Percentiles rank a stretch among this genome's conserved stretches.
These are phyloP conservation scores for Achlya flavicornis DNA, from an alignment of 2,888 invertebrate genomes.

Conservation along the genomic window DNA sequence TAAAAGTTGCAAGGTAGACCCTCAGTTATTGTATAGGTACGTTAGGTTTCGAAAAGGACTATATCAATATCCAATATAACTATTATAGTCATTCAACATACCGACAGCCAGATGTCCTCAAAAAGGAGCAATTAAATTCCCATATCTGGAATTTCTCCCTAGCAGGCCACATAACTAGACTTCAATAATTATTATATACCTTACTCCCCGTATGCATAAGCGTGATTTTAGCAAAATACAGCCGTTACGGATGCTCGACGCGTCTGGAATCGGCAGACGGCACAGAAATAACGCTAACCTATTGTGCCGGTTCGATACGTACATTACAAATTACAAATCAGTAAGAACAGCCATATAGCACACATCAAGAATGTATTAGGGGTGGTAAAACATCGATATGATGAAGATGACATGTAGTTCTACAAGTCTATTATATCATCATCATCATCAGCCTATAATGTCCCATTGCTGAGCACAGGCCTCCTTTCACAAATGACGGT, in stretches of 20 bases:
- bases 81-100: too few relatives aligned
- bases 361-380: slow-evolving; percentile 28
- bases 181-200: not conserved
- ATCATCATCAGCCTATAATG: too few relatives aligned
- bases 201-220: not conserved
- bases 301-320: slow-evolving; percentile 65
- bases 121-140: too few relatives aligned
- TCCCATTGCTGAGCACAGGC: too few relatives aligned
- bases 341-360: slow-evolving; percentile 30
- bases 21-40: too few relatives aligned
- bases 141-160: not conserved
- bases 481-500: too few relatives aligned
- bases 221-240: slow-evolving; percentile 10
- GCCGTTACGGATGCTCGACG: slow-evolving; percentile 20
- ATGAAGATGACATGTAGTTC: too few relatives aligned
- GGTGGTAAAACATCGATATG: slow-evolving; percentile 16
- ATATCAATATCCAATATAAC: too few relatives aligned
- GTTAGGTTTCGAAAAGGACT: too few relatives aligned
- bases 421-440: too few relatives aligned
- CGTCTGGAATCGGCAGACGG: slow-evolving; percentile 64
- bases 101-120: too few relatives aligned
- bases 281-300: slow-evolving; percentile 75
- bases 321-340: slow-evolving; percentile 58
- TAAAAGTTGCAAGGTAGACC: too few relatives aligned
- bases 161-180: not conserved